Base-by-base conservation (phyloP, 2,113 vertebrate species). In the Chionodraco myersi region DNA sequence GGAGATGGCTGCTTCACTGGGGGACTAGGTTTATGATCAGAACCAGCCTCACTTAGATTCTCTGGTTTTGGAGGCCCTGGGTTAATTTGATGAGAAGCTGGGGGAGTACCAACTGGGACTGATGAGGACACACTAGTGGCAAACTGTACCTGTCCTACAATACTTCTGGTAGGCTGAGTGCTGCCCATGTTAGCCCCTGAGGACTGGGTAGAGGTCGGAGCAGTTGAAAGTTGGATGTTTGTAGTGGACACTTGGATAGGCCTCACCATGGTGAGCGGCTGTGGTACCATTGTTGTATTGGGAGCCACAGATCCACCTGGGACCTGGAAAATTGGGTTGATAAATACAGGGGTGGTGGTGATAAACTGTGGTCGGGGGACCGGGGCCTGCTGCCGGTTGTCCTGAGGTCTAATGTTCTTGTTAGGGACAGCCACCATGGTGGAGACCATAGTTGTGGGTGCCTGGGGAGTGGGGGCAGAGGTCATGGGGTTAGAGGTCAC, bases 281-380 rank as follows among this genome's bases (percentile, higher is more conserved):
- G 97, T 63, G 97, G 96, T 77, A 96, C 96, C 85, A 97, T 96
- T 91, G 96, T 96, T 57, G 87, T 86, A 72, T 82, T 94, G 10
- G 93, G 89, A 21, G 93, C 77, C 51, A 92, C 89, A 60, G 94
- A 86, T 10, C 90, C 66, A 73, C 87, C 75, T 1, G 94, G 91
- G 53, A 97, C 96, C 84, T 99, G 97, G 87, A 99, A 97, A 88
- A 98, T 96, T 14, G 96, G 96, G 1, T 97, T 98, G 79, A 98
- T 97, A 89, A 98, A 98, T 67, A 99, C 96, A 0, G 98, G 97
- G 45, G 92, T 85, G 10, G 97, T 97, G 58, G 97, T 96, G 54
- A 98, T 97, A 54, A 97, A 98, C 84, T 98, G 97, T 1, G 94
- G 90, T 62, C 97, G 94, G 10, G 96, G 36, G 3, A 80, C 82